phyloP scores from a whole-genome alignment of 2,888 invertebrate genomes.

The Phaedon cochleariae region DNA sequence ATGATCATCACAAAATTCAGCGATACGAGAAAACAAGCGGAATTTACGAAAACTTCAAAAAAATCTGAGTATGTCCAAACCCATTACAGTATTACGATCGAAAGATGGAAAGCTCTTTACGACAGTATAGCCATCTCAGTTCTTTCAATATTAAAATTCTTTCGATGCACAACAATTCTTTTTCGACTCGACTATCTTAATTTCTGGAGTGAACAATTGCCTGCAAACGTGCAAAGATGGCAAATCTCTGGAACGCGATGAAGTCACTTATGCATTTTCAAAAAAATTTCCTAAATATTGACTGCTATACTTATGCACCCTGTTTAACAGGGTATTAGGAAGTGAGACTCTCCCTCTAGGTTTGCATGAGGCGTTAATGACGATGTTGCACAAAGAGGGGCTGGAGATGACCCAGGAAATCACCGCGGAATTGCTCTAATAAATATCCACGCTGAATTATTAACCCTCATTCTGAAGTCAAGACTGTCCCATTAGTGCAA shows the following conservation, averaged over 20 bases:
- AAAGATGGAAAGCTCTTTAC: too few species aligned
- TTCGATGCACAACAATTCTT: slow-evolving; percentile 3
- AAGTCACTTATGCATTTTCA: slow-evolving; percentile 7
- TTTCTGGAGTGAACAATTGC: not conserved
- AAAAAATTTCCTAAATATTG: slow-evolving; percentile 9
- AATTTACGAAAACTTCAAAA: not conserved
- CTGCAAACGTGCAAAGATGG: not conserved
- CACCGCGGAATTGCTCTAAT: slow-evolving; percentile 10
- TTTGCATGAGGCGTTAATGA: not conserved
- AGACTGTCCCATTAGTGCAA: slow-evolving; percentile 1
- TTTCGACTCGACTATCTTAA: too few species aligned
- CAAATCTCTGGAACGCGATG: not conserved
- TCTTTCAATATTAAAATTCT: not conserved
- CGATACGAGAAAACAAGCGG: not conserved
- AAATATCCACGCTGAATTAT: slow-evolving; percentile 6
- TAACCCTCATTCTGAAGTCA: not conserved
- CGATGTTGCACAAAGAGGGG: not conserved
- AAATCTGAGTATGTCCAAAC: not conserved
- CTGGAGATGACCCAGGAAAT: slow-evolving; percentile 1
- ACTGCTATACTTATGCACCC: too few species aligned
- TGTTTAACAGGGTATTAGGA: slow-evolving; percentile 2
- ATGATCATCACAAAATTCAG: not conserved
- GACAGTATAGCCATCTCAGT: too few species aligned
- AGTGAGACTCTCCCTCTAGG: slow-evolving; percentile 1
- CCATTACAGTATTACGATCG: too few species aligned